Evolutionary conservation across 2,888 invertebrate genomes (phyloP), one percentile per base, ranked within the genome.

Genomic region (Platycheirus albimanus): DNA sequence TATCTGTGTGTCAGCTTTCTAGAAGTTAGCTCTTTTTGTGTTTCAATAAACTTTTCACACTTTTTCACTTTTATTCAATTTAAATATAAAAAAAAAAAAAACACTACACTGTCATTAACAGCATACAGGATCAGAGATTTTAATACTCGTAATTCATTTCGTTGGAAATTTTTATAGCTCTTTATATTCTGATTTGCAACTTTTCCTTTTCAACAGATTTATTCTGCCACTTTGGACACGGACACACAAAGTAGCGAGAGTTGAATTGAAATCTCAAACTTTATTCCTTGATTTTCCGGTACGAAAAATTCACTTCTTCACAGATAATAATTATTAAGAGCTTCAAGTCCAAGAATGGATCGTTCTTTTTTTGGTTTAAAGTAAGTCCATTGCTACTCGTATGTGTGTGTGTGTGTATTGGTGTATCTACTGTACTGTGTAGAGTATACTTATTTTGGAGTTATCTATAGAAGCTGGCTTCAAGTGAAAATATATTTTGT

Each of bases 181-280:
- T 30, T n/a, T 17, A 30, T 19, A 7, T 17, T 36, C 3, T 19
- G 17, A 10, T 28, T 20, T 17, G 10, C 47, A 75, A 75, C 75
- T 75, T 80, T 80, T 80, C 75, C 51, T 58, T 80, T 80, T 80
- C 80, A 66, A 63, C 47, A 8, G 51, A 36, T 47, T 52, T 52
- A 17, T 17, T 43, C 41, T 10, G 28, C 30, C 58, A 41, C 51
- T 71, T 10, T 24, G n/a, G n/a, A n/a, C 8, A 33, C 8, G 24
- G 3, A n/a, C 8, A 49, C 54, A 33, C 47, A 49, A 20, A 28
- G 17, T 28, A 69, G 52, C 64, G 74, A 80, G 74, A 80, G 74
- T 80, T 70, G 43, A 69, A 64, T 58, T 63, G 49, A 70, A 71
- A 66, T 56, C 61, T 13, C 11, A 33, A 64, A 45, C 19, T 30